Base-by-base conservation (phyloP, 2,888 invertebrate species). In the Lepidonotus clava region DNA sequence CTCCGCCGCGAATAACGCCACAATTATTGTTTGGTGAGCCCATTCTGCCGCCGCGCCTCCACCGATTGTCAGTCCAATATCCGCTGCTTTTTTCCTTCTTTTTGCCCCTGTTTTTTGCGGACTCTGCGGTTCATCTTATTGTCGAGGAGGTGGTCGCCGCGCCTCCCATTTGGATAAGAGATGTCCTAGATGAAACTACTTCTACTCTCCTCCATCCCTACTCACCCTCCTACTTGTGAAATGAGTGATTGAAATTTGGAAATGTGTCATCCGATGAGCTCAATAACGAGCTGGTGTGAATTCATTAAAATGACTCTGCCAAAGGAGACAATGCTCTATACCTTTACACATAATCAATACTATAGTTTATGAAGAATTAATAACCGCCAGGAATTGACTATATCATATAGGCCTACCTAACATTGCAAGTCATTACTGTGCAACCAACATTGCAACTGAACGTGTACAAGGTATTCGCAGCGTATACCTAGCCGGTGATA, bases 51-150 rank as follows among this genome's bases (percentile, higher is more conserved):
- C 71, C 34, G 71, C 36, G 36, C 66, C 34, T 34, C 38, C 36
- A 34, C n/a, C 71, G 38, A 71, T 36, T 71, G 71, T 71, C 36
- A 71, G 38, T 71, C 71, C 71, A 71, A 71, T 71, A 71, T 71
- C 71, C 71, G 36, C 34, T 14, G 36, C 0, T 8, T 71, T 71
- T 71, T 71, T 34, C 36, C 46, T 46, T 46, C 18, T 46, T 46
- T 46, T 46, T 46, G 8, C 18, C 18, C 46, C 8, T 46, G 8
- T 46, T 46, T 46, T 46, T 46, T 46, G 8, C 18, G 8, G 18
- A 46, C 46, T 46, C 71, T 21, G 5, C n/a, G 71, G 71, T 71
- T 24, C 71, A 71, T 71, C 71, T 71, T 71, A 71, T 71, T 71
- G 38, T 71, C n/a, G n/a, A n/a, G n/a, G n/a, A n/a, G n/a, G n/a